Evolutionary conservation across 2,797 vertebrate genomes (phyloP).

Genomic region (Enoplosus armatus): DNA sequence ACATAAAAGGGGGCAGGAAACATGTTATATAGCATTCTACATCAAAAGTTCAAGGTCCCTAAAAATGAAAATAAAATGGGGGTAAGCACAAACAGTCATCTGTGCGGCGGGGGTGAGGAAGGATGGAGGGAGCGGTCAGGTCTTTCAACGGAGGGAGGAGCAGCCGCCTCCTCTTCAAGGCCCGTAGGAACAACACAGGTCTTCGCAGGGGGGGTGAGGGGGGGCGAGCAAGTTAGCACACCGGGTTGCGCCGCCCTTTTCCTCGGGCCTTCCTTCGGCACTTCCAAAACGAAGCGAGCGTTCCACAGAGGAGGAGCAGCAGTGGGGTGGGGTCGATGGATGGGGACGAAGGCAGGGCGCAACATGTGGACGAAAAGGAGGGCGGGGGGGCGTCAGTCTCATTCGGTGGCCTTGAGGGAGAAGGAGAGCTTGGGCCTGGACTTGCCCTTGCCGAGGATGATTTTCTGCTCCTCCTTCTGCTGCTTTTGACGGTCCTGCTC

Average conservation of each 20-base stretch:
- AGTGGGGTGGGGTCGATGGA: conserved; percentile 33
- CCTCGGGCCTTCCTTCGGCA: conserved; percentile 75
- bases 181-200: conserved; percentile 16
- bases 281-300: conserved; percentile 96
- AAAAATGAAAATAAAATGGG: conserved; percentile 69
- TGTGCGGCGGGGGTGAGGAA: conserved; percentile 44
- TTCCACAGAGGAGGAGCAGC: conserved; percentile 80
- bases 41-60: conserved; percentile 73
- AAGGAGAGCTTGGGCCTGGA: conserved; percentile 99
- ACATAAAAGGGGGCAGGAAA: conserved; percentile 56
- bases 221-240: conserved; percentile 39
- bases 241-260: conserved; percentile 15
- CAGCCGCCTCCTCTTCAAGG: conserved; percentile 79
- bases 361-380: conserved; percentile 37
- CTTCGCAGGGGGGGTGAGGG: no score
- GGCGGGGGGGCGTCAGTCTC: conserved; percentile 81
- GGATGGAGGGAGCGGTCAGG: conserved; percentile 38
- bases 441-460: conserved; percentile 99
- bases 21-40: conserved; percentile 73
- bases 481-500: conserved; percentile 98
- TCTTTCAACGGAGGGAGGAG: conserved; percentile 34
- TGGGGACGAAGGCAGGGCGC: conserved; percentile 62
- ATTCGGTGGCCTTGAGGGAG: conserved; percentile 96
- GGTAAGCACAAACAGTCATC: conserved; percentile 62
- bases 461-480: conserved; percentile 99